Percentiles rank a stretch among this genome's conserved stretches.
Conservation (phyloP, 23 tunicate species). For the Oikopleura albicans region DNA sequence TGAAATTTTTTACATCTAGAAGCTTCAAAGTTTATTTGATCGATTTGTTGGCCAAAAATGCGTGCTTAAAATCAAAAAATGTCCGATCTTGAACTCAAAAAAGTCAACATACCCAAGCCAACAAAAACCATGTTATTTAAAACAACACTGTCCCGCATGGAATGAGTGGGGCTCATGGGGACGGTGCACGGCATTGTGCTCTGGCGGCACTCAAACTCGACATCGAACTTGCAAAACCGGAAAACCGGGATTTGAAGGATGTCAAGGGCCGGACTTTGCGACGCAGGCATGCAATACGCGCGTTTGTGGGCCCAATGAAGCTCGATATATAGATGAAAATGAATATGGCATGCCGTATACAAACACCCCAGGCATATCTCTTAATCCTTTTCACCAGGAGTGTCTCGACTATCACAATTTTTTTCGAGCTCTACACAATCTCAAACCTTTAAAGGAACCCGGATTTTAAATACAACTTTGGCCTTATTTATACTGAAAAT, state of each 20-base stretch:
- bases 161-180: neutral
- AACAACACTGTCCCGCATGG: neutral
- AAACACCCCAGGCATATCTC: neutral
- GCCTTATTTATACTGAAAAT: no score
- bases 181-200: neutral
- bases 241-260: constrained; percentile 16
- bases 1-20: no score
- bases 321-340: neutral
- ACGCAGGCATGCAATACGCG: neutral
- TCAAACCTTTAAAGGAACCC: constrained; percentile 26
- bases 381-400: neutral
- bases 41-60: no score
- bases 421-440: constrained; percentile 13
- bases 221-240: neutral
- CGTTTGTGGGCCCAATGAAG: neutral
- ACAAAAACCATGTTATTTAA: neutral
- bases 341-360: neutral
- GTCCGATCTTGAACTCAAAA: no score
- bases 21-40: no score
- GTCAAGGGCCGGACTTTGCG: neutral
- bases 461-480: no score
- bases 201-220: neutral
- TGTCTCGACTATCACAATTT: constrained; percentile 7
- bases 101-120: neutral
- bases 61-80: no score